Conservation (phyloP, 1,140 invertebrate genomes). For the Thalassaphorura encarpata region DNA sequence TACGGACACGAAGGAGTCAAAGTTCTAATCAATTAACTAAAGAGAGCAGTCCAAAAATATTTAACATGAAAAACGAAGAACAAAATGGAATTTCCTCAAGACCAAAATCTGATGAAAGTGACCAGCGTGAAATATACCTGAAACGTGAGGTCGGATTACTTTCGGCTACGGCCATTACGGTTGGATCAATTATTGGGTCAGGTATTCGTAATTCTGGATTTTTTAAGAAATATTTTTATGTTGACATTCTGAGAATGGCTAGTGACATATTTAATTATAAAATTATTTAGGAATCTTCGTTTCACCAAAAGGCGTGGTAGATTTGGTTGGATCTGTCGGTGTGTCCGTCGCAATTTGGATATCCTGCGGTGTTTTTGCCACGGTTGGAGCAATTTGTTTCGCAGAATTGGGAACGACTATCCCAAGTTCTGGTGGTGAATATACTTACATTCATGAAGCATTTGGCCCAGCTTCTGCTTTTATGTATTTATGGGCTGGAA, state of each 20-base stretch:
- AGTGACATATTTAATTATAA: neutral
- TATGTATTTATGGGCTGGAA: constrained; percentile 90
- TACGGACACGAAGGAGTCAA: too few species aligned
- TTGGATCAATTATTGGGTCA: constrained; percentile 84
- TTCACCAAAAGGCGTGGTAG: constrained; percentile 46
- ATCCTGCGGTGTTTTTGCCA: constrained; percentile 43
- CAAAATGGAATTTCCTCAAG: neutral
- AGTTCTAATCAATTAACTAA: too few species aligned
- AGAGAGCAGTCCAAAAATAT: neutral
- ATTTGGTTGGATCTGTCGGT: constrained; percentile 45
- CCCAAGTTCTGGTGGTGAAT: constrained; percentile 91
- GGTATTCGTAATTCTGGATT: constrained; percentile 42
- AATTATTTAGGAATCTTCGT: constrained; percentile 44
- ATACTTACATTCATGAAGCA: constrained; percentile 86
- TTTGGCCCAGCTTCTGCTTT: constrained; percentile 86
- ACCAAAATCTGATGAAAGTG: too few species aligned
- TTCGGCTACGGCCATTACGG: constrained; percentile 82
- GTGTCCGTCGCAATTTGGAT: constrained; percentile 45
- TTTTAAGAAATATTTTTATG: neutral
- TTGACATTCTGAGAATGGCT: neutral
- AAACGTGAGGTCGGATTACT: constrained; percentile 76
- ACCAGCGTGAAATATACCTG: constrained; percentile 41
- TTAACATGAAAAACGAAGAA: neutral
- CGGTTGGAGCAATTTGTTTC: constrained; percentile 54
- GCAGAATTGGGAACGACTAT: constrained; percentile 92